These are phyloP conservation scores for Trachelus stipa DNA, from an alignment of 2,888 invertebrate genomes.

Conservation along the genomic window DNA sequence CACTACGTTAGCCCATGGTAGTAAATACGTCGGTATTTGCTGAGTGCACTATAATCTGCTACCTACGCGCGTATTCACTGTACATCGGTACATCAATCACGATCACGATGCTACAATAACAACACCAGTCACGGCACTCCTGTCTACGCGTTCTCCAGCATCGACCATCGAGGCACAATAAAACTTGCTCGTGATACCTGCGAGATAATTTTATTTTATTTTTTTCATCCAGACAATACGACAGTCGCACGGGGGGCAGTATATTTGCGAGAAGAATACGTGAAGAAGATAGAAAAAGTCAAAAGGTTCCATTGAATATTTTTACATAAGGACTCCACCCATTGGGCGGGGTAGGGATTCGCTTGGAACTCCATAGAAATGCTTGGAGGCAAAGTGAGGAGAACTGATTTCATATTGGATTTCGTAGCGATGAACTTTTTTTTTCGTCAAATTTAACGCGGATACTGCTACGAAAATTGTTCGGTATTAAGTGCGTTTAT, in stretches of 20 bases:
- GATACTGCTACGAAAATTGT: not conserved
- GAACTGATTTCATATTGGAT: not conserved
- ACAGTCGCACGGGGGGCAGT: not conserved
- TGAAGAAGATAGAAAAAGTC: not conserved
- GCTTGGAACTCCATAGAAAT: not conserved
- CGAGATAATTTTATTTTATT: not conserved
- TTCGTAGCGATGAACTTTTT: not conserved
- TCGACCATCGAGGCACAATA: not conserved
- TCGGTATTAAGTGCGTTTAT: not conserved
- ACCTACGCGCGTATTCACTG: not conserved
- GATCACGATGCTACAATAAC: not conserved
- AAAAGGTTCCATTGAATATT: not conserved
- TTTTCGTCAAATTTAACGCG: not conserved
- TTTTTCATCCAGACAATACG: not conserved
- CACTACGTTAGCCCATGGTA: not conserved
- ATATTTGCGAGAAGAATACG: not conserved
- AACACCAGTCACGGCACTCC: conserved; percentile 2
- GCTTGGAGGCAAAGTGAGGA: not conserved
- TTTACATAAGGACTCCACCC: not conserved
- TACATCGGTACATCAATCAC: conserved; percentile 13
- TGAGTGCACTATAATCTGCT: conserved; percentile 11
- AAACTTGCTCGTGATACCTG: not conserved
- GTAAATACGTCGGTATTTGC: conserved; percentile 9
- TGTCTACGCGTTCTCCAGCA: not conserved
- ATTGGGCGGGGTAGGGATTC: not conserved